These are phyloP conservation scores for Salarias fasciatus DNA, from an alignment of 2,797 vertebrate species.

Conservation along the genomic window DNA sequence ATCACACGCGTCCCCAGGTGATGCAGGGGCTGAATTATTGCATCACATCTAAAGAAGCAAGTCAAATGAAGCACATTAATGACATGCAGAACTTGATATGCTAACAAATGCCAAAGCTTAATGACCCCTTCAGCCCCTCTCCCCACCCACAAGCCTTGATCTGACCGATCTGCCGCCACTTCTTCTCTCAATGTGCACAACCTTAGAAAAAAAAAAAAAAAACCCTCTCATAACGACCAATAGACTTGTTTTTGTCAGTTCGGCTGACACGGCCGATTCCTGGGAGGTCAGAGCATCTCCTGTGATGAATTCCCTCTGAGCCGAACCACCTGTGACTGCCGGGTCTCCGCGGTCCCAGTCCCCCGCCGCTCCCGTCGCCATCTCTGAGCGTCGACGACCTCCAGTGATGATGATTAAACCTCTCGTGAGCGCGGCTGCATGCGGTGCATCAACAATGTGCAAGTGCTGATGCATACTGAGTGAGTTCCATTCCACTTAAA, in stretches of 20 bases:
- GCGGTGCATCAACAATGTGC: background rate
- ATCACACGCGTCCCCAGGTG: slow-evolving; percentile 72
- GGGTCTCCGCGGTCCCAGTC: slow-evolving; percentile 33
- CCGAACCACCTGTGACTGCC: slow-evolving; percentile 59
- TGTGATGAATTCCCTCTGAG: slow-evolving; percentile 47
- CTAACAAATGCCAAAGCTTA: slow-evolving; percentile 11
- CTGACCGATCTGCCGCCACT: slow-evolving; percentile 1
- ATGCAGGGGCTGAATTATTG: slow-evolving; percentile 61
- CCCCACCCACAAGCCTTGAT: background rate
- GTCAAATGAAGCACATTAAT: slow-evolving; percentile 48
- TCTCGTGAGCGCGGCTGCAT: slow-evolving; percentile 5
- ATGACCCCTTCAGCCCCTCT: background rate
- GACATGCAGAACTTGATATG: slow-evolving; percentile 16
- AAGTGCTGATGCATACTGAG: too few relatives aligned
- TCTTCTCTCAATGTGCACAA: slow-evolving; percentile 11
- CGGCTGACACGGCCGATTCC: slow-evolving; percentile 49
- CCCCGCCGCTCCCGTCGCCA: slow-evolving; percentile 10
- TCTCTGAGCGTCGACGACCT: slow-evolving; percentile 52
- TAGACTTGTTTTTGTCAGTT: slow-evolving; percentile 80
- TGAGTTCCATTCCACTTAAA: too few relatives aligned
- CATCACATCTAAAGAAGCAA: slow-evolving; percentile 69
- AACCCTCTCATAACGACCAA: slow-evolving; percentile 49
- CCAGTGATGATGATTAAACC: slow-evolving; percentile 33
- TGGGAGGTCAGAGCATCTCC: slow-evolving; percentile 59
- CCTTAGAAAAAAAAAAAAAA: slow-evolving; percentile 15